phyloP scores from a whole-genome alignment of 2,797 vertebrate species.

The Falco novaeseelandiae region DNA sequence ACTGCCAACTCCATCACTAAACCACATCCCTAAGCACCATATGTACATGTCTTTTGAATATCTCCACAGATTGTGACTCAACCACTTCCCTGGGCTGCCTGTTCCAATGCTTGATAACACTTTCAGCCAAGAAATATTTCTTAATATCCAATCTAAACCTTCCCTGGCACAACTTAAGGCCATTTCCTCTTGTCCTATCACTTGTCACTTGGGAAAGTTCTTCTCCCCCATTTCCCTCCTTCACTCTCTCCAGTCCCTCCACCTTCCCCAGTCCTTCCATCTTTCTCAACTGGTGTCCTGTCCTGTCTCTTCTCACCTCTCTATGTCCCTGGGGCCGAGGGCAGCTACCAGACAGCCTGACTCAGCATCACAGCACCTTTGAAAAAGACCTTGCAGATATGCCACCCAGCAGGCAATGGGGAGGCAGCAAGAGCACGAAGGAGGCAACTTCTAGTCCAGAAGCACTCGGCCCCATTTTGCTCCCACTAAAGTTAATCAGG shows the following conservation, averaged over 20 bases:
- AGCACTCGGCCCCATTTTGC: not conserved
- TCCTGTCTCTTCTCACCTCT: not conserved
- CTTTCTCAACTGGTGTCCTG: not conserved
- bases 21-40: not conserved
- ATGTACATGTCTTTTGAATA: not conserved
- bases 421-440: not conserved
- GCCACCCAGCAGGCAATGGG: not conserved
- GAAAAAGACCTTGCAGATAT: not conserved
- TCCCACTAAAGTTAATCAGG: not conserved
- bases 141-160: not conserved
- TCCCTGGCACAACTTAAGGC: not conserved
- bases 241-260: not conserved
- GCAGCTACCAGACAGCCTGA: not conserved
- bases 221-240: not conserved
- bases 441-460: not conserved
- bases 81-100: not conserved
- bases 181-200: not conserved
- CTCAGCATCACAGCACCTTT: not conserved
- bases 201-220: not conserved
- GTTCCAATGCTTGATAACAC: not conserved
- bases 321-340: not conserved
- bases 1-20: not conserved
- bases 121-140: not conserved
- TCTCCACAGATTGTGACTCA: not conserved
- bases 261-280: not conserved